Conservation (phyloP, 2,113 vertebrate genomes). For the Heterotilapia buettikoferi region DNA sequence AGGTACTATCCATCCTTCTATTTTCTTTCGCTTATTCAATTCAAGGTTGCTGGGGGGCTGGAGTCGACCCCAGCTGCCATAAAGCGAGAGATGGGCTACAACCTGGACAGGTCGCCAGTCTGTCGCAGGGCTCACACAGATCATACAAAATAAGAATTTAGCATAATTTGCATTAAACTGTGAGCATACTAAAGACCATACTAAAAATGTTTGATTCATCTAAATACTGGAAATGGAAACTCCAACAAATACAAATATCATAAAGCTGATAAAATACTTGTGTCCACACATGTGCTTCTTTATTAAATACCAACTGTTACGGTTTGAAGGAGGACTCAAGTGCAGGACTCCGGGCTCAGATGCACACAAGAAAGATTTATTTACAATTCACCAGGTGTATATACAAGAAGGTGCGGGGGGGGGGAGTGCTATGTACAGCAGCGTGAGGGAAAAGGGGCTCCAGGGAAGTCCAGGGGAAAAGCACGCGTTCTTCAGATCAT, state of each 20-base stretch:
- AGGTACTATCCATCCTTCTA: accelerated
- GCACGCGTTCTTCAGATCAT: too few species aligned
- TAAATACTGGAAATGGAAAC: background rate
- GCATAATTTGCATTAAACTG: background rate
- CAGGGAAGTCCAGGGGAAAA: too few species aligned
- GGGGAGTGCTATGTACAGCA: too few species aligned
- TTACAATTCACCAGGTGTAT: too few species aligned
- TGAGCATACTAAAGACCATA: background rate
- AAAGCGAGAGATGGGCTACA: accelerated
- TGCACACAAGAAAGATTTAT: too few species aligned
- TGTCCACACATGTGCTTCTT: accelerated
- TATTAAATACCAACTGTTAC: background rate
- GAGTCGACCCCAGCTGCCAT: background rate
- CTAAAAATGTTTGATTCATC: background rate
- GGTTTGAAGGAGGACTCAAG: too few species aligned
- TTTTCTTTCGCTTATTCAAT: background rate
- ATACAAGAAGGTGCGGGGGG: too few species aligned
- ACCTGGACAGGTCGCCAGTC: background rate
- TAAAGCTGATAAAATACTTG: background rate
- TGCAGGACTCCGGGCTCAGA: too few species aligned
- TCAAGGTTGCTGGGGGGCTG: background rate
- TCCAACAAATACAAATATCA: background rate
- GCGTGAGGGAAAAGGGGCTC: too few species aligned
- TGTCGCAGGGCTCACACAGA: background rate
- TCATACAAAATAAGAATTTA: background rate